Conservation (phyloP, 2,113 vertebrate species). For the Apaloderma vittatum region DNA sequence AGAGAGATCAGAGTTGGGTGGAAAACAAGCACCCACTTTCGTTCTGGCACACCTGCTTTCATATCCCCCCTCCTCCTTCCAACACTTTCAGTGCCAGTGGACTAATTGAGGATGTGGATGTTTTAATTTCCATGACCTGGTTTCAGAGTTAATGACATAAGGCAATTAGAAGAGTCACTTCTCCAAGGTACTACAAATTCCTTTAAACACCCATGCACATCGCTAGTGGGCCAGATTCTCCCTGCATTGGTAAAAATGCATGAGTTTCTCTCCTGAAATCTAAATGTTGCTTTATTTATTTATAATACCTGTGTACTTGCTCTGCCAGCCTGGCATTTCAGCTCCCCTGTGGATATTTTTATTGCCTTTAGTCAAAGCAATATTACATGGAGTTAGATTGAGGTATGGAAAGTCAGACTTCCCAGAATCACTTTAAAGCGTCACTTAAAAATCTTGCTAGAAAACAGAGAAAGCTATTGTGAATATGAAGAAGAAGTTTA, state of each 20-base stretch:
- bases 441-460: constrained; percentile 13
- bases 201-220: background rate
- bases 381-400: background rate
- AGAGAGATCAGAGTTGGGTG: background rate
- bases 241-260: background rate
- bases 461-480: background rate
- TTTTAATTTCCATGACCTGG: background rate
- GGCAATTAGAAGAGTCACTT: background rate
- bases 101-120: background rate
- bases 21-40: background rate
- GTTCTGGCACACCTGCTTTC: background rate
- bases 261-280: background rate
- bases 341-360: background rate
- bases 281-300: background rate
- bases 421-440: background rate
- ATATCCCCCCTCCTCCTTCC: background rate
- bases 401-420: background rate
- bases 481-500: background rate
- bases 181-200: background rate
- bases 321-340: background rate
- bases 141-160: background rate
- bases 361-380: constrained; percentile 17
- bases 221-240: background rate
- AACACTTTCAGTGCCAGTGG: background rate
- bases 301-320: background rate